Evolutionary conservation across 2,888 invertebrate genomes (phyloP).

Genomic region (Pogonocherus hispidulus): DNA sequence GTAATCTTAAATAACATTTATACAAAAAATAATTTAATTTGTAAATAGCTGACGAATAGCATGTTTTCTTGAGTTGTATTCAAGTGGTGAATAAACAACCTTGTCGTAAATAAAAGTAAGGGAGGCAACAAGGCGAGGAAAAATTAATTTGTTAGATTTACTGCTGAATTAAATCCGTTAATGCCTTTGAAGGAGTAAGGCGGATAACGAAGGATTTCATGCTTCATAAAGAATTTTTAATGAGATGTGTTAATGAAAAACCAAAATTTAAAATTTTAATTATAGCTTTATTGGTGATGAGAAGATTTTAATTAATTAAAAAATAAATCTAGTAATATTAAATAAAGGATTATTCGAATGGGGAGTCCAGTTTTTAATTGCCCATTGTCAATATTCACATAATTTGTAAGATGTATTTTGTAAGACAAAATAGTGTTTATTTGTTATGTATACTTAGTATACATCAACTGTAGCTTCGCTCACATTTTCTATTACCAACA

Average conservation of each 20-base stretch:
- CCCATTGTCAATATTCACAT: too few species aligned
- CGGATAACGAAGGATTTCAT: background rate
- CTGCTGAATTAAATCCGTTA: conserved; percentile 1
- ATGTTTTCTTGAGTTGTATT: background rate
- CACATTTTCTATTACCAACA: too few species aligned
- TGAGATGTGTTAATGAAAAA: background rate
- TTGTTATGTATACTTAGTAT: too few species aligned
- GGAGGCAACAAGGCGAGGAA: background rate
- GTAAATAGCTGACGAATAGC: background rate
- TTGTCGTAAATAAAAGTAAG: background rate
- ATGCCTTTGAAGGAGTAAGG: background rate
- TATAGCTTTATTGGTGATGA: too few species aligned
- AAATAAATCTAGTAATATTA: too few species aligned
- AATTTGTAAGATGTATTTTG: too few species aligned
- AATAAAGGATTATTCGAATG: too few species aligned
- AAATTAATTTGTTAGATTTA: conserved; percentile 7
- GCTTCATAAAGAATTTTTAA: background rate
- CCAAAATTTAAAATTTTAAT: too few species aligned
- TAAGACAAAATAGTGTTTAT: too few species aligned
- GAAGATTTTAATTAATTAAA: too few species aligned
- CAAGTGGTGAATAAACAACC: background rate
- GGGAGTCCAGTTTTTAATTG: too few species aligned
- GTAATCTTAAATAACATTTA: background rate
- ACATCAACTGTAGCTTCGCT: too few species aligned
- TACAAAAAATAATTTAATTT: conserved; percentile 10